Conservation (phyloP, 2,113 vertebrate genomes). For the Brachirus orientalis region DNA sequence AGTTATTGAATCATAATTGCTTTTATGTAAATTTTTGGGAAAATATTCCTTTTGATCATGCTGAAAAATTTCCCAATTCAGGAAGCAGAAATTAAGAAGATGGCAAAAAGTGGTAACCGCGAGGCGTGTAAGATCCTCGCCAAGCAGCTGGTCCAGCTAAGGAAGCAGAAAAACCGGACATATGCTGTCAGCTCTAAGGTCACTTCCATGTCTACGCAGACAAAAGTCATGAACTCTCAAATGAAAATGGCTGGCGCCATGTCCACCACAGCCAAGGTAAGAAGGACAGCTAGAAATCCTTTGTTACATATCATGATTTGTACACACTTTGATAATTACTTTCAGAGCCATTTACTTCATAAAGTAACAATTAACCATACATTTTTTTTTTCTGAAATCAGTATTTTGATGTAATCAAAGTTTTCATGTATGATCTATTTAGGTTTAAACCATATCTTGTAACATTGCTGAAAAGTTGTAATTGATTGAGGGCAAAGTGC, state of each 20-base stretch:
- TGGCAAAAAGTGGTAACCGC: constrained; percentile 96
- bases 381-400: constrained; percentile 21
- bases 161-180: constrained; percentile 95
- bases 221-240: constrained; percentile 98
- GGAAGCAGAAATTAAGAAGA: constrained; percentile 99
- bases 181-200: constrained; percentile 98
- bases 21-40: no score
- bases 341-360: background rate
- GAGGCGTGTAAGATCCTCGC: constrained; percentile 97
- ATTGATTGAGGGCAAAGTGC: constrained; percentile 46
- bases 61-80: constrained; percentile 50
- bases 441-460: constrained; percentile 31
- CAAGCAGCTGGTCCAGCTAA: constrained; percentile 93
- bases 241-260: constrained; percentile 99
- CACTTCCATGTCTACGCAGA: constrained; percentile 96
- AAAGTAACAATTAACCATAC: constrained; percentile 4
- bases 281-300: background rate
- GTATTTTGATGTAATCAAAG: constrained; percentile 38
- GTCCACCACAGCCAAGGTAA: constrained; percentile 94
- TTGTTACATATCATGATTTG: background rate
- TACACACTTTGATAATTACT: background rate
- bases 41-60: no score
- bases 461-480: constrained; percentile 21
- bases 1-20: no score
- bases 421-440: constrained; percentile 43